Conservation (phyloP, 2,888 invertebrate species). For the Nephrocerus scutellatus region DNA sequence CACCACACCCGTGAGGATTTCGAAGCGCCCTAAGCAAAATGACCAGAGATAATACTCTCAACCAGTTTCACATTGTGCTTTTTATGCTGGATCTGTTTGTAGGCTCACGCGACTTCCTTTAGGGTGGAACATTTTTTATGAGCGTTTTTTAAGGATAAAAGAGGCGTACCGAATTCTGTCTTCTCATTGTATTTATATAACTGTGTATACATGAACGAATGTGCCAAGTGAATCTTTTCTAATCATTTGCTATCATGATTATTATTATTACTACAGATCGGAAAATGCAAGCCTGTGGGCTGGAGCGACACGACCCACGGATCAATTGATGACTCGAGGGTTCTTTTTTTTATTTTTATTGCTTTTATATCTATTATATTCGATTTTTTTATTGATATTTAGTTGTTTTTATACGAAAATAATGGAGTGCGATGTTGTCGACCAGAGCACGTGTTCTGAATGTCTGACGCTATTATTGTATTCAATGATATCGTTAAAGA, state of each 20-base stretch:
- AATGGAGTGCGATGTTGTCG: no score
- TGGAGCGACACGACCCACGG: slow-evolving; percentile 21
- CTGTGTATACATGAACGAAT: no score
- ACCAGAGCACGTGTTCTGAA: no score
- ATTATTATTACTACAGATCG: no score
- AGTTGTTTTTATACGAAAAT: no score
- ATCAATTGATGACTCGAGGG: slow-evolving; percentile 25
- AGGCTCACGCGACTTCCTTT: neutral
- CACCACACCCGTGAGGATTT: slow-evolving; percentile 20
- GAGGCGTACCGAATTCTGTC: slow-evolving; percentile 40
- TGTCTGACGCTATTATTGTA: no score
- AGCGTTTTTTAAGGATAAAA: slow-evolving; percentile 33
- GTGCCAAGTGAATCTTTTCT: no score
- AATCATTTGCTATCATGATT: no score
- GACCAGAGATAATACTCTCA: slow-evolving; percentile 33
- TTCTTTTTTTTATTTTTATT: slow-evolving; percentile 17
- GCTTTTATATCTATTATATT: slow-evolving; percentile 18
- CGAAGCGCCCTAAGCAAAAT: slow-evolving; percentile 17
- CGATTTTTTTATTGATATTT: slow-evolving; percentile 14
- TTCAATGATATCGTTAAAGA: no score
- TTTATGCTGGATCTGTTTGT: neutral
- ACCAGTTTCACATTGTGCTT: slow-evolving; percentile 32
- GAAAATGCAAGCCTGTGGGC: slow-evolving; percentile 23
- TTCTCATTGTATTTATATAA: slow-evolving; percentile 32
- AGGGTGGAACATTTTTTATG: no score